Evolutionary conservation across 2,888 invertebrate species (phyloP), one percentile per base, ranked within the genome.

Genomic region (Phortica magna): DNA sequence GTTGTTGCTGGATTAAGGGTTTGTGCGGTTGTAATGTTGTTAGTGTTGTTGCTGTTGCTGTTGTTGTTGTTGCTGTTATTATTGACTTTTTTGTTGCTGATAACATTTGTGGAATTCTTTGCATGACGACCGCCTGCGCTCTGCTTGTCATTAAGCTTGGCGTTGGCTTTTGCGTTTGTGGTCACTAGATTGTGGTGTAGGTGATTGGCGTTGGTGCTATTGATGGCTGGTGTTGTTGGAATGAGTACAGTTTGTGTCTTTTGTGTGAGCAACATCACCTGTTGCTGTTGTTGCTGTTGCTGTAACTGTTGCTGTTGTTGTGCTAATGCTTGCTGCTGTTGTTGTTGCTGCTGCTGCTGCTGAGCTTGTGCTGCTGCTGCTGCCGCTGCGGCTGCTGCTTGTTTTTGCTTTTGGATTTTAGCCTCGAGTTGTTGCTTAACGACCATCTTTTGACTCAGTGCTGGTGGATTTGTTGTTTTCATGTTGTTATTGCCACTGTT

Each of bases 351-450:
- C 14, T 82, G 87, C 6, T 85, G 87, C 7, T 86, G 85, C 86
- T 91, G 85, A 14, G 83, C 78, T 12, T 90, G 90, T 75, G 89
- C 81, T 71, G 80, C 93, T 0, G 85, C 87, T 5, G 80, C 81
- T 2, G 82, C 83, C 0, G 91, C 91, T 7, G 91, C 91, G 0
- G 91, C 91, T 12, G 90, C 91, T 0, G 91, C 91, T 55, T 91
- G 91, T 77, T 91, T 91, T 71, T 92, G 92, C 80, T 92, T 94
- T 83, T 95, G 95, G 84, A 94, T 93, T 84, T 94, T 96, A 77
- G 96, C 95, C 88, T 96, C 96, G 83, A 96, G 92, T 85, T 94
- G 94, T 83, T 95, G 94, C 81, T 94, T 94, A 0, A 94, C 92
- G 19, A 93, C 93, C 82, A 94, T 89, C 77, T 93, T 94, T 82